phyloP scores from a whole-genome alignment of 2,113 vertebrate genomes.

The Opisthocomus hoazin region DNA sequence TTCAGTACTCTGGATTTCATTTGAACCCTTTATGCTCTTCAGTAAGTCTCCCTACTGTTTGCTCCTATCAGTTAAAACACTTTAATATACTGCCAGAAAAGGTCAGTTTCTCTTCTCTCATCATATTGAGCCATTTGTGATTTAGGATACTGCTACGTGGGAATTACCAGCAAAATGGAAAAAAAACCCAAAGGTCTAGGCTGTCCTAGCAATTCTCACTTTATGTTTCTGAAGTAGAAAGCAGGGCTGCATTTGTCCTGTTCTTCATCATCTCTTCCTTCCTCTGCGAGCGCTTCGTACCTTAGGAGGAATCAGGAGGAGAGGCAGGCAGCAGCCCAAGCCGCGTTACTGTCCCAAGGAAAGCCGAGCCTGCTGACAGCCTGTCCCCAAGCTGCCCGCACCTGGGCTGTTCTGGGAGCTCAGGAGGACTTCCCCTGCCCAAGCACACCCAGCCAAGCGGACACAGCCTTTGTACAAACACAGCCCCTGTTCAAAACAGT shows the following conservation, averaged over 20 bases:
- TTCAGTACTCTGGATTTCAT: background rate
- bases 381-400: accelerated
- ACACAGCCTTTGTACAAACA: background rate
- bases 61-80: background rate
- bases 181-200: background rate
- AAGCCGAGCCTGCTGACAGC: accelerated
- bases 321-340: background rate
- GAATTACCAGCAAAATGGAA: background rate
- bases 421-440: background rate
- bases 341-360: accelerated
- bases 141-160: background rate
- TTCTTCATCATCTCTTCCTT: background rate
- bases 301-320: accelerated
- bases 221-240: background rate
- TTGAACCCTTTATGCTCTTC: background rate
- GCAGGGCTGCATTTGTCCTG: background rate
- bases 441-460: too few relatives aligned
- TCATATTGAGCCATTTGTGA: background rate
- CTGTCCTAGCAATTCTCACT: background rate
- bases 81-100: background rate
- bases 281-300: accelerated
- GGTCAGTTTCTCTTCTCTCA: background rate
- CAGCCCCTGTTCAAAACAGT: background rate
- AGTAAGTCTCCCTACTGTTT: background rate
- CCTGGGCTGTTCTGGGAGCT: background rate